Evolutionary conservation across 2,888 invertebrate genomes (phyloP), one percentile per base, ranked within the genome.

Genomic region (Sepioteuthis lessoniana): DNA sequence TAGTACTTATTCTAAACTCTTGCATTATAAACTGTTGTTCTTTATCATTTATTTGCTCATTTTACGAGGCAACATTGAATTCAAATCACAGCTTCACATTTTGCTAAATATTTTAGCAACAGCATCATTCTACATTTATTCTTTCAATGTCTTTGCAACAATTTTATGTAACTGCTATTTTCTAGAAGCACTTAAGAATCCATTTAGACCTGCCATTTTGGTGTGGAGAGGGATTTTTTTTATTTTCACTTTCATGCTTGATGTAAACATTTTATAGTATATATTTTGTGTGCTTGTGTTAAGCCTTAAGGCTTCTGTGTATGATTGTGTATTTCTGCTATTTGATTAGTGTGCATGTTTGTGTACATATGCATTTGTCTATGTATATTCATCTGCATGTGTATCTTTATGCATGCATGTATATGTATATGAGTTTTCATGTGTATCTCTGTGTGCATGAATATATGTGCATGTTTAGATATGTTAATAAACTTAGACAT

Each of bases 151-250:
- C 76, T 76, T 76, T 35, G 76, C 7, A 19, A 76, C 35, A 35
- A 16, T 76, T 76, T 76, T 76, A 16, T 16, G 35, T 3, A 76
- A 16, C 13, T 13, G 16, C 13, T 35, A 35, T 76, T 76, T 76
- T 76, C 76, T 76, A n/a, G 35, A 76, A n/a, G 76, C 76, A 76
- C 76, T 76, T 76, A 76, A 76, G 76, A 76, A 76, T n/a, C 76
- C 76, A 76, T 76, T 76, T 76, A 76, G 76, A 76, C n/a, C 76
- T 76, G 76, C 76, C 76, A 76, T 76, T 76, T 35, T 76, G 35
- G 35, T 1, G 76, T 16, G n/a, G 3, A 19, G n/a, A 10, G 35
- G n/a, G 35, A 76, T 76, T n/a, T 76, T 10, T 16, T 76, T 76
- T 76, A 0, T 21, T 76, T 31, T 60, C 10, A 60, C 28, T 60